Base-by-base conservation (phyloP, 2,797 vertebrate species). In the Acridotheres tristis region DNA sequence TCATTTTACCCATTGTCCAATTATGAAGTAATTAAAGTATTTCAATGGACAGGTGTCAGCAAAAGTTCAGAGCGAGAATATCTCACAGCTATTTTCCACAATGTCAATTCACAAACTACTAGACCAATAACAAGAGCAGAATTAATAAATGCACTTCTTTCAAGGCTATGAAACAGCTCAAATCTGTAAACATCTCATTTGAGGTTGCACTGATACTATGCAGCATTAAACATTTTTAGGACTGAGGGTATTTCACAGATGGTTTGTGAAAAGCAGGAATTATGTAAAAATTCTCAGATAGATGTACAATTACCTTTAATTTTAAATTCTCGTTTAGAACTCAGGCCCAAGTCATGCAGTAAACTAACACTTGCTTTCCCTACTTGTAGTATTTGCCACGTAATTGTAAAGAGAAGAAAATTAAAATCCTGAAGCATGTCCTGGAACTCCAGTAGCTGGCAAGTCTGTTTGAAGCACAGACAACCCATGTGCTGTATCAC, bases 11-110 rank as follows among this genome's bases (percentile, higher is more conserved):
- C 43, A 65, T 29, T 40, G 48, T 73, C 48, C 62, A 87, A 82
- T 89, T 85, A 89, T 14, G 20, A 88, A 89, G 22, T 43, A 95
- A 87, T 75, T 87, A 92, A 96, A 92, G 63, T 67, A 84, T 71
- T 85, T 79, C 65, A 72, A 51, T 65, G 54, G 67, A 83, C 74
- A 80, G 84, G 89, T 76, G 50, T 82, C 81, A 96, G 74, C 63
- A 59, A 53, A 93, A 83, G 65, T 80, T 90, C 61, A 83, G 48
- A 87, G 57, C 43, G 82, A 36, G 8, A 72, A 26, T 9, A 91
- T 42, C 55, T 88, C 71, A 68, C n/a, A 76, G 67, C 45, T 91
- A 40, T 89, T 91, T 93, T 87, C 80, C 2, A 10, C 74, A 74
- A 55, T 36, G 57, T 75, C 81, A 87, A 36, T 58, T 94, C 71